Conservation (phyloP, 2,888 invertebrate genomes). For the Villa cingulata region DNA sequence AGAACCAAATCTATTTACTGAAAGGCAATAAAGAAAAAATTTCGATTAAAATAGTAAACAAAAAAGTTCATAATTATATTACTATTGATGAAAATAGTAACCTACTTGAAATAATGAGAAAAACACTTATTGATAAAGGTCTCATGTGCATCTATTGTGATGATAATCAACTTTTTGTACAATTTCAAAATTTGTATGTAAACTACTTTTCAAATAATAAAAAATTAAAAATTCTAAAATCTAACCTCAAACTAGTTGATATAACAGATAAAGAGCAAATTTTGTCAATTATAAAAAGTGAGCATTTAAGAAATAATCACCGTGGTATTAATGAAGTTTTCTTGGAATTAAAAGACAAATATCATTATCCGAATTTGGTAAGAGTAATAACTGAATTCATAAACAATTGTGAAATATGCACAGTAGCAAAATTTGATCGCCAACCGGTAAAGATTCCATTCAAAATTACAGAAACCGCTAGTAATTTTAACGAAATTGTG, state of each 20-base stretch:
- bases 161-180: background rate
- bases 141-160: background rate
- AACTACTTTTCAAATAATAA: background rate
- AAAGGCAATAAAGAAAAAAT: background rate
- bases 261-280: background rate
- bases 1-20: background rate
- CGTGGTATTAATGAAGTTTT: background rate
- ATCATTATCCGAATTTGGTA: slow-evolving; percentile 12
- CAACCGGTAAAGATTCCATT: slow-evolving; percentile 13
- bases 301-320: slow-evolving; percentile 11
- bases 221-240: background rate
- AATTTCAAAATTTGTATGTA: background rate
- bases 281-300: background rate
- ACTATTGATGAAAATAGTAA: background rate
- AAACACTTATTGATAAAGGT: background rate
- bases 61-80: background rate
- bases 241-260: background rate
- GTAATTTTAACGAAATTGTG: slow-evolving; percentile 6
- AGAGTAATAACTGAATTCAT: slow-evolving; percentile 9
- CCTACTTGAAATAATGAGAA: background rate
- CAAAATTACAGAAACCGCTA: slow-evolving; percentile 12
- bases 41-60: background rate
- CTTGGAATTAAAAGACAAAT: background rate
- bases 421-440: slow-evolving; percentile 15
- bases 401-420: slow-evolving; percentile 13